phyloP scores from a whole-genome alignment of 2,888 invertebrate species.

The Clusia tigrina region DNA sequence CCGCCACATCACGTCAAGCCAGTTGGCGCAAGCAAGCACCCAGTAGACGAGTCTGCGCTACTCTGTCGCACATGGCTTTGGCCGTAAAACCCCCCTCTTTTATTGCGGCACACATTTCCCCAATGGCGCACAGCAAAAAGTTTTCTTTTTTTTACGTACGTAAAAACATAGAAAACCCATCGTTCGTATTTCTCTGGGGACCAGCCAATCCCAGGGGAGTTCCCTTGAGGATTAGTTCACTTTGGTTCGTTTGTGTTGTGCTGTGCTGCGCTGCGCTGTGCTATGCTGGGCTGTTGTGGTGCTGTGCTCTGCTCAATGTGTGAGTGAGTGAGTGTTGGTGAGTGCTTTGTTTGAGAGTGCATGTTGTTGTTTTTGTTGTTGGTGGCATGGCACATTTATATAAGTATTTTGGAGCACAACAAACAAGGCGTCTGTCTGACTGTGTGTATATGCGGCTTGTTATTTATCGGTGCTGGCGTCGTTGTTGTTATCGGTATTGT shows the following conservation, averaged over 20 bases:
- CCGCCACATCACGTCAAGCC: neutral
- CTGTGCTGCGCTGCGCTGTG: too few species aligned
- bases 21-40: neutral
- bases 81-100: too few species aligned
- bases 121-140: constrained; percentile 32
- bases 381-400: constrained; percentile 22
- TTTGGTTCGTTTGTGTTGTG: constrained; percentile 37
- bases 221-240: constrained; percentile 50
- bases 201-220: constrained; percentile 62
- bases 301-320: too few species aligned
- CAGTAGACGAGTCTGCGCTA: neutral
- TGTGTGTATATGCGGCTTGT: neutral
- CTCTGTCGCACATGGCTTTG: too few species aligned
- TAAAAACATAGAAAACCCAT: constrained; percentile 64
- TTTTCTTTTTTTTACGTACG: constrained; percentile 31
- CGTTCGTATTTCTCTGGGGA: constrained; percentile 65
- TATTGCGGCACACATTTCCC: constrained; percentile 41
- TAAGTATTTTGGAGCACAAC: constrained; percentile 15
- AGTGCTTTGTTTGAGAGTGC: constrained; percentile 15
- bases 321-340: constrained; percentile 44
- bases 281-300: too few species aligned
- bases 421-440: neutral
- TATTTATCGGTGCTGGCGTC: neutral
- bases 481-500: constrained; percentile 5
- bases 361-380: constrained; percentile 27